Base-by-base conservation (phyloP, 2,888 invertebrate species). In the Morpho helenor region DNA sequence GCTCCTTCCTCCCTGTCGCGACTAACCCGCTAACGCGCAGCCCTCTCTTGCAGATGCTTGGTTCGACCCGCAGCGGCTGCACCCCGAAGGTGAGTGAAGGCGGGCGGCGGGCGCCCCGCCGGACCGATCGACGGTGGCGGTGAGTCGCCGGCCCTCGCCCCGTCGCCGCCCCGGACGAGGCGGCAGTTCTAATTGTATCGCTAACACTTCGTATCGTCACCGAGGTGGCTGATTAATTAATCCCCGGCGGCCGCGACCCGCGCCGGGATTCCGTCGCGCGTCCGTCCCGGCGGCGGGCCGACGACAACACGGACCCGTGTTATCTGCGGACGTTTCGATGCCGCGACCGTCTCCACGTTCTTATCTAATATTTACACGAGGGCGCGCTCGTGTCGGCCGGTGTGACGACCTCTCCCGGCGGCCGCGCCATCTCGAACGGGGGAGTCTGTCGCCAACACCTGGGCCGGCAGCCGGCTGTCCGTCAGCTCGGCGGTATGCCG, bases 41-140 rank as follows among this genome's bases (percentile, higher is more conserved):
- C 86, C 86, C 87, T 92, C 91, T 90, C 91, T 95, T 96, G 77
- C 96, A 97, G 97, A 96, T 94, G 95, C 96, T 92, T 97, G 96
- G 97, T 96, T 96, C 93, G 96, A 96, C 89, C 96, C 96, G 80
- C 96, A 96, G 91, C 94, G 96, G 91, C 94, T 97, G 91, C 95
- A 97, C 91, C 97, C 97, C 73, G 94, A 94, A 94, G 96, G 97
- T 97, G 94, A 95, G 95, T 92, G 75, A 59, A 62, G 66, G 64
- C 81, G 64, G 64, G 64, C 63, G 59, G 63, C 54, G 63, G 60
- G 61, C 65, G 2, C 43, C 51, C 52, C 10, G 50, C 23, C 23
- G 22, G 16, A 1, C 31, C 31, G 31, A 31, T 31, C 31, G 31
- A 31, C 5, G 43, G 43, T n/a, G 43, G 43, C 58, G 61, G 62